Evolutionary conservation across 2,797 vertebrate genomes (phyloP).

Genomic region (Spinus pinus): DNA sequence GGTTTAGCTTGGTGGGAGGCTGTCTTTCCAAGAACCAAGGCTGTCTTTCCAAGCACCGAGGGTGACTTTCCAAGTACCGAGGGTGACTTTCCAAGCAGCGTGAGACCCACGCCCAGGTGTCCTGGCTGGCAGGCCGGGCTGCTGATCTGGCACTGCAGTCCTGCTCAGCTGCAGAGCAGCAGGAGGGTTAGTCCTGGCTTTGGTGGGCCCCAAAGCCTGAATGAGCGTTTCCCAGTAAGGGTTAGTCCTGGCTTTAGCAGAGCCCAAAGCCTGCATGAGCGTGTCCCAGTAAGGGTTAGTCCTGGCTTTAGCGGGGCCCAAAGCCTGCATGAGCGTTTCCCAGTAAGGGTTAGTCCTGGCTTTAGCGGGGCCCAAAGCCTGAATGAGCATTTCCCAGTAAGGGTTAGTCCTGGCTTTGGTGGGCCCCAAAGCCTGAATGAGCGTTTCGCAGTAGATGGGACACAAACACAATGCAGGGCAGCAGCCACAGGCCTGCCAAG

Average conservation of each 20-base stretch:
- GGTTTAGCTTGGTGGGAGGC: fast-evolving
- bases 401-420: too few species aligned
- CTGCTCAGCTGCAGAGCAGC: not conserved
- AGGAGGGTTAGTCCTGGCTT: not conserved
- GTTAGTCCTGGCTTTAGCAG: too few species aligned
- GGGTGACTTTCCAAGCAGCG: not conserved
- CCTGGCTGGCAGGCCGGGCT: not conserved
- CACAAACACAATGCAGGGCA: not conserved
- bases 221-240: not conserved
- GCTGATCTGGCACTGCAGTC: not conserved
- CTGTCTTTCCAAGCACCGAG: not conserved
- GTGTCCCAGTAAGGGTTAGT: not conserved
- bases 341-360: too few species aligned
- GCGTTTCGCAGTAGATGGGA: not conserved
- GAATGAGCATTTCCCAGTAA: too few species aligned
- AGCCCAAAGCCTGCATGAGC: too few species aligned
- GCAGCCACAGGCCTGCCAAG: not conserved
- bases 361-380: too few species aligned
- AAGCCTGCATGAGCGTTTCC: not conserved
- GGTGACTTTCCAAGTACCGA: not conserved
- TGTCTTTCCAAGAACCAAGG: not conserved
- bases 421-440: too few species aligned
- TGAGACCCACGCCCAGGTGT: not conserved
- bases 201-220: not conserved
- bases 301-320: not conserved